phyloP scores from a whole-genome alignment of 2,888 invertebrate species.

The Tyria jacobaeae region DNA sequence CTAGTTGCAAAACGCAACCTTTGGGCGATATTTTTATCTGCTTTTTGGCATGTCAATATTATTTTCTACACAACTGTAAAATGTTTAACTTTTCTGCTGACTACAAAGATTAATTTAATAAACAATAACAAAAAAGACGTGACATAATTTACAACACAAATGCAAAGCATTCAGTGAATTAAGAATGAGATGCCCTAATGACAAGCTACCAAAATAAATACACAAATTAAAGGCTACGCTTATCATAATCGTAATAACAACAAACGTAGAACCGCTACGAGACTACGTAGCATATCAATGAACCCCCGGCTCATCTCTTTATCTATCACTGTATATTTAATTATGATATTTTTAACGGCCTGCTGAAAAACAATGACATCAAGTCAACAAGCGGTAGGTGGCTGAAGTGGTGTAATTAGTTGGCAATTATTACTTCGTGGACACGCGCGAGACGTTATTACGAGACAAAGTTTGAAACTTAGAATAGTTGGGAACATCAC shows the following conservation, averaged over 20 bases:
- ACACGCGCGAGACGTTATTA: slow-evolving; percentile 71
- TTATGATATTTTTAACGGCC: slow-evolving; percentile 25
- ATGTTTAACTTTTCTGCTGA: too few species aligned
- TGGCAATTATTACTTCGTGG: slow-evolving; percentile 63
- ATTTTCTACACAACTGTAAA: too few species aligned
- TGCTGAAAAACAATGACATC: slow-evolving; percentile 49
- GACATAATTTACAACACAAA: neutral
- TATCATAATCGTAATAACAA: slow-evolving; percentile 47
- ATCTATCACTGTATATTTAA: slow-evolving; percentile 23
- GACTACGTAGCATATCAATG: slow-evolving; percentile 59
- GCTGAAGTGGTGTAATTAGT: slow-evolving; percentile 58
- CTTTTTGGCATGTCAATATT: too few species aligned
- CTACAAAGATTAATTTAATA: too few species aligned
- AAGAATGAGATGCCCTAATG: slow-evolving; percentile 9
- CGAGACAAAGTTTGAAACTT: slow-evolving; percentile 65
- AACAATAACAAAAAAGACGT: too few species aligned
- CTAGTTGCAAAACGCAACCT: too few species aligned
- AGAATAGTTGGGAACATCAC: slow-evolving; percentile 64
- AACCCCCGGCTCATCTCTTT: slow-evolving; percentile 30
- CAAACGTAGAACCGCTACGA: slow-evolving; percentile 62
- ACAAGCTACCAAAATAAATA: slow-evolving; percentile 28
- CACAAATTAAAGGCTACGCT: slow-evolving; percentile 52
- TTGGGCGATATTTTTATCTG: too few species aligned
- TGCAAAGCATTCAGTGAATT: neutral
- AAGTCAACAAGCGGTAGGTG: slow-evolving; percentile 41